These are phyloP conservation scores for Bradypodion pumilum DNA, from an alignment of 2,797 vertebrate species.

Conservation along the genomic window DNA sequence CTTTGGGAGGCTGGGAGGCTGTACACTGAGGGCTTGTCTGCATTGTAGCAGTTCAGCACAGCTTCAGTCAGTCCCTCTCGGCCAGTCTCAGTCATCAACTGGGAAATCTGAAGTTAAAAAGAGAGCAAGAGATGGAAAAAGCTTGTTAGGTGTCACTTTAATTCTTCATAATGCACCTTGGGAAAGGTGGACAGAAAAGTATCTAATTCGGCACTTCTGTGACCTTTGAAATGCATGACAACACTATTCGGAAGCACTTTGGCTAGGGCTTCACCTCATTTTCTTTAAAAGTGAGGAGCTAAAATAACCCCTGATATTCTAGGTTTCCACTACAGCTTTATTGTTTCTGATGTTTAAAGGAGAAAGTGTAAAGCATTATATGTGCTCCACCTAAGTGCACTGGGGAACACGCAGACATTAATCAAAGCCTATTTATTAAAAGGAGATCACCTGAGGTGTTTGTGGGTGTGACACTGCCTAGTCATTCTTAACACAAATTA, in stretches of 20 bases:
- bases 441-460: neutral
- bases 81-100: slow-evolving; percentile 87
- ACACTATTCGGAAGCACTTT: slow-evolving; percentile 29
- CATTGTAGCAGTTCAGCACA: slow-evolving; percentile 87
- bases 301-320: slow-evolving; percentile 50
- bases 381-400: slow-evolving; percentile 21
- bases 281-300: slow-evolving; percentile 59
- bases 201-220: neutral
- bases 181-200: neutral
- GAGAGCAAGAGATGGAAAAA: slow-evolving; percentile 18
- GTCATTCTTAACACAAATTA: neutral
- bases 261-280: slow-evolving; percentile 28
- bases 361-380: slow-evolving; percentile 37
- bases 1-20: slow-evolving; percentile 77
- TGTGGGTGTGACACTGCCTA: too few relatives aligned
- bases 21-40: slow-evolving; percentile 82
- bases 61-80: slow-evolving; percentile 88
- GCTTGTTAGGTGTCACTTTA: slow-evolving; percentile 39
- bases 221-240: neutral
- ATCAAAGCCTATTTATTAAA: neutral
- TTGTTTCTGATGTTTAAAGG: slow-evolving; percentile 38
- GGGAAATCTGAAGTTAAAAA: slow-evolving; percentile 84
- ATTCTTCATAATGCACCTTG: neutral
- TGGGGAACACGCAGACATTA: neutral
- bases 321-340: slow-evolving; percentile 24